Conservation (phyloP, 2,888 invertebrate genomes). For the Pycnomerus fuliginosus region DNA sequence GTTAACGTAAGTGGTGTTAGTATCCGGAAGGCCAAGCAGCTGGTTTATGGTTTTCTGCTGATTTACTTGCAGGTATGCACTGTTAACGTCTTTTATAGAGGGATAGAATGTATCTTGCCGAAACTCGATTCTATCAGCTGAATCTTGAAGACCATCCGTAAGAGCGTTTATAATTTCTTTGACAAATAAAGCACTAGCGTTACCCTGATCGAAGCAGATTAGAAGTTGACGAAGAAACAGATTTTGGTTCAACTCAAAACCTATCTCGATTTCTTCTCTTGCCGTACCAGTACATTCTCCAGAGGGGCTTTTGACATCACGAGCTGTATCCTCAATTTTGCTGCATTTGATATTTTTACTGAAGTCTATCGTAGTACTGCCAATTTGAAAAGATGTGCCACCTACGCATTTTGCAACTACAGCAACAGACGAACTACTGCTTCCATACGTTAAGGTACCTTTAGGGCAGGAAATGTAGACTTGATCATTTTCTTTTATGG, state of each 20-base stretch:
- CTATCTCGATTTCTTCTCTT: conserved; percentile 56
- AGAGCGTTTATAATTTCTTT: conserved; percentile 52
- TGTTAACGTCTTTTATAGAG: conserved; percentile 41
- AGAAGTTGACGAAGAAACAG: conserved; percentile 55
- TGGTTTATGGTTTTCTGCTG: conserved; percentile 43
- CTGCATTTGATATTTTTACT: too few relatives aligned
- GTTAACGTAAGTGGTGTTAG: conserved; percentile 53
- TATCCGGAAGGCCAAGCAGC: conserved; percentile 35
- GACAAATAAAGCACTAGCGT: conserved; percentile 58
- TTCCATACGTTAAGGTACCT: too few relatives aligned
- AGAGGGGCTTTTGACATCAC: too few relatives aligned
- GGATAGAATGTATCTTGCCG: conserved; percentile 54
- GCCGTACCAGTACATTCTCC: too few relatives aligned
- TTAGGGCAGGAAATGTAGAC: too few relatives aligned
- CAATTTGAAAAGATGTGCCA: too few relatives aligned
- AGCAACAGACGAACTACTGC: too few relatives aligned
- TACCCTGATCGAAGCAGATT: conserved; percentile 58
- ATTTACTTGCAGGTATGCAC: conserved; percentile 38
- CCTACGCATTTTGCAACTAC: too few relatives aligned
- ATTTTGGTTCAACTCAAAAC: conserved; percentile 53
- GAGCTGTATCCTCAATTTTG: too few relatives aligned
- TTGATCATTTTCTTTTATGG: too few relatives aligned
- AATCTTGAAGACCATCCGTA: conserved; percentile 55
- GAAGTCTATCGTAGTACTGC: too few relatives aligned
- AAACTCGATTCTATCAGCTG: conserved; percentile 55